Evolutionary conservation across 2,888 invertebrate species (phyloP), one percentile per base, ranked within the genome.

Genomic region (Piscicola geometra): DNA sequence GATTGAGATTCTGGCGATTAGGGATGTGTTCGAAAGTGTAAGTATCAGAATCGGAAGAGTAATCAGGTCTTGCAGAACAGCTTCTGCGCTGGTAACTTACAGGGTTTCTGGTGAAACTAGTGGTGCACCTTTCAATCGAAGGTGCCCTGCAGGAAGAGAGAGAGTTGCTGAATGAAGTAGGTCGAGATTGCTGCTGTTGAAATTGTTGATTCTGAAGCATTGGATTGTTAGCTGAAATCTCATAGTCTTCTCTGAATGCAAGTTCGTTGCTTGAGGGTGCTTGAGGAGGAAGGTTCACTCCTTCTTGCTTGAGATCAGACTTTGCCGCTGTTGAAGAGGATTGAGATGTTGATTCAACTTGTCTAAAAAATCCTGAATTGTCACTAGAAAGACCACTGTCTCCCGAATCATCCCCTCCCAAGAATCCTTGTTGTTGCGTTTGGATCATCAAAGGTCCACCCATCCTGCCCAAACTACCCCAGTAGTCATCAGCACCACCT

Each of bases 41-140:
- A n/a, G 78, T 70, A 35, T 79, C 79, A 9, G 78, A 75, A 71
- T 79, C 80, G 0, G 79, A 79, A 32, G 79, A 76, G 50, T 79
- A 80, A 71, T 80, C 80, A 67, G 78, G 72, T 33, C 75, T 56
- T 25, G 71, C 71, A 21, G 75, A 69, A 18, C 56, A 64, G 35
- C 75, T 72, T 18, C 76, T 35, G 18, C 75, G 67, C 30, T 74
- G 71, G 21, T 50, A 67, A 30, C 73, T 56, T 1, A 56, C 35
- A 32, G 60, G 35, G 35, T 52, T 73, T 30, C 73, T n/a, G 18
- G 73, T 28, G 41, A 56, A 73, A 64, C 64, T 56, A 25, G 73
- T 60, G 12, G 73, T 36, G n/a, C 64, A 60, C 30, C 73, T n/a
- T 36, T 73, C 73, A 28, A 73, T 73, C 1, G 73, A 73, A 2